These are phyloP conservation scores for Megalops atlanticus DNA, from an alignment of 2,113 vertebrate species.

Conservation along the genomic window DNA sequence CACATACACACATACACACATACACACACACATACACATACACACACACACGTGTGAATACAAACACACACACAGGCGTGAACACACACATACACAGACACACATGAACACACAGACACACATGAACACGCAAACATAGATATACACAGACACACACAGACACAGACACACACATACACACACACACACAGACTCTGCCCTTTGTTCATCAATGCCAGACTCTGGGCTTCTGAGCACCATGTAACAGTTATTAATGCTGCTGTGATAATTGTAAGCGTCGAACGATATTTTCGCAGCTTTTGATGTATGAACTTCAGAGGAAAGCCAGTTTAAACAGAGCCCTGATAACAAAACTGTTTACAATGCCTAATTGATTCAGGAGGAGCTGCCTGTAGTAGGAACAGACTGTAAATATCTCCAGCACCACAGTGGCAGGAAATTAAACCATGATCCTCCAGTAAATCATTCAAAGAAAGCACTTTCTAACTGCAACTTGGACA, in stretches of 20 bases:
- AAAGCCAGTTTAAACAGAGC: not conserved
- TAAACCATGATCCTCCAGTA: not conserved
- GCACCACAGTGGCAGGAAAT: not conserved
- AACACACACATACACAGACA: not conserved
- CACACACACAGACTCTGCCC: not conserved
- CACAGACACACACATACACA: not conserved
- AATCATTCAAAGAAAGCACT: not conserved
- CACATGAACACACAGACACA: not conserved
- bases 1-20: slow-evolving; percentile 18
- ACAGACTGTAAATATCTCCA: not conserved
- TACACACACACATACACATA: slow-evolving; percentile 11
- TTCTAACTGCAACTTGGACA: too few relatives aligned
- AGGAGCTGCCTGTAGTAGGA: not conserved
- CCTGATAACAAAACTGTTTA: not conserved
- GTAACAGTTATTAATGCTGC: not conserved
- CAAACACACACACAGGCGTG: not conserved
- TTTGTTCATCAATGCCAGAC: not conserved
- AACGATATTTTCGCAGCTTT: not conserved
- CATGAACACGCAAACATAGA: not conserved
- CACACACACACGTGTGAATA: not conserved
- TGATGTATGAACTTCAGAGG: not conserved
- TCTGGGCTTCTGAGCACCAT: not conserved
- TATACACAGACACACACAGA: not conserved
- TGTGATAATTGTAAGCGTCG: not conserved
- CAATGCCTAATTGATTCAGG: not conserved